Conservation (phyloP, 2,797 vertebrate species). For the Cheirogaleus major region DNA sequence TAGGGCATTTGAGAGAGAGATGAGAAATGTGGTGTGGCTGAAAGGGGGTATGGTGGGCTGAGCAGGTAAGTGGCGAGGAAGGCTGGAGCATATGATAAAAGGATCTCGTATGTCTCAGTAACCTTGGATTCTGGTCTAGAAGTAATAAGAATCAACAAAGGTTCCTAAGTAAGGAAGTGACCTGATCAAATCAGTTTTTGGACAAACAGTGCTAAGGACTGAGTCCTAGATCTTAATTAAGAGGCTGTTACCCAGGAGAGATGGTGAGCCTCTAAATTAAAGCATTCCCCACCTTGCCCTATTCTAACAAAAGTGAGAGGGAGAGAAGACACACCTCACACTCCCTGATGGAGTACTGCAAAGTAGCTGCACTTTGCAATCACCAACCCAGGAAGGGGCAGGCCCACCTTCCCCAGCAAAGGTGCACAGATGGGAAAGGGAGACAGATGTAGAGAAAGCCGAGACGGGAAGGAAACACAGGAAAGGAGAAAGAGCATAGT, state of each 20-base stretch:
- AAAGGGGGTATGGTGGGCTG: too few relatives aligned
- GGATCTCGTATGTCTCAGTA: neutral
- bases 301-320: neutral
- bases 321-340: neutral
- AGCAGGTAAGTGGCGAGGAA: accelerated
- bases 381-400: too few relatives aligned
- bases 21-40: accelerated
- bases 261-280: neutral
- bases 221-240: neutral
- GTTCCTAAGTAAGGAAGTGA: neutral
- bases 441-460: neutral
- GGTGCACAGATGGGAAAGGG: neutral
- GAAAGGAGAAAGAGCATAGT: neutral
- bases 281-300: neutral
- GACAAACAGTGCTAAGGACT: neutral
- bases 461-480: neutral
- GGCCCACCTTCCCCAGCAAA: neutral
- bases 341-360: neutral
- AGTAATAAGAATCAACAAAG: neutral
- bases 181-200: neutral
- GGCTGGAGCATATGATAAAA: neutral
- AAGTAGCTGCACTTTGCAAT: neutral
- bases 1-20: neutral
- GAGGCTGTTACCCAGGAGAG: neutral
- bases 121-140: neutral